Conservation (phyloP, 2,888 invertebrate species). For the Hypselothyrea guttata region DNA sequence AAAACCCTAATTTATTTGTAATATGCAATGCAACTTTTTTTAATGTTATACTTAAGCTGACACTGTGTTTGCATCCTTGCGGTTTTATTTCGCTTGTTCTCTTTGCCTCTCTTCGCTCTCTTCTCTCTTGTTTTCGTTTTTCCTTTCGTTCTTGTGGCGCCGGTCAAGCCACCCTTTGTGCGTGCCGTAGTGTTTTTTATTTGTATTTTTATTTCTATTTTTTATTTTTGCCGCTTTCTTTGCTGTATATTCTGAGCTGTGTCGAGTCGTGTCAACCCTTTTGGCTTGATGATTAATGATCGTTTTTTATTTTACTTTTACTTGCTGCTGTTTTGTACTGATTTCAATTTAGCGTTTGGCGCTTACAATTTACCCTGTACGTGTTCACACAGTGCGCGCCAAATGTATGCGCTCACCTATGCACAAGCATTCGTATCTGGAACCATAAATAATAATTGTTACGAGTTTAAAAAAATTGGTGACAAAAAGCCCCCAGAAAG, state of each 20-base stretch:
- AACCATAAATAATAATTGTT: no score
- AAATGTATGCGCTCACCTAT: no score
- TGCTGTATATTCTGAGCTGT: slow-evolving; percentile 46
- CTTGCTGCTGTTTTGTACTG: slow-evolving; percentile 60
- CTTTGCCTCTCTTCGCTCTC: no score
- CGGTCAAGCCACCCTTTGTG: slow-evolving; percentile 57
- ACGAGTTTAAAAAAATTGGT: no score
- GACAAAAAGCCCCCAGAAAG: no score
- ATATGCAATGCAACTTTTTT: not conserved
- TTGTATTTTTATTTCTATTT: slow-evolving; percentile 6
- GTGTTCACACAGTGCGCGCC: slow-evolving; percentile 2
- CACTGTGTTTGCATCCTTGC: slow-evolving; percentile 6
- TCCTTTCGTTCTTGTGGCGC: slow-evolving; percentile 41
- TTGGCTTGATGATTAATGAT: slow-evolving; percentile 69
- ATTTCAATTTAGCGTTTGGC: slow-evolving; percentile 65
- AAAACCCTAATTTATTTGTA: no score
- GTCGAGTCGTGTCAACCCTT: slow-evolving; percentile 72
- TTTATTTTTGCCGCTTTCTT: slow-evolving; percentile 25
- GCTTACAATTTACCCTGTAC: slow-evolving; percentile 30
- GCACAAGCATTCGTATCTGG: no score
- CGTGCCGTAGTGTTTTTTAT: slow-evolving; percentile 15
- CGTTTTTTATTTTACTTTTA: slow-evolving; percentile 46
- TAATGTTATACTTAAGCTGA: slow-evolving; percentile 5
- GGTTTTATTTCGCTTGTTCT: no score
- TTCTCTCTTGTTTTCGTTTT: slow-evolving; percentile 6